Evolutionary conservation across 2,797 vertebrate genomes (phyloP).

Genomic region (Falco concolor): DNA sequence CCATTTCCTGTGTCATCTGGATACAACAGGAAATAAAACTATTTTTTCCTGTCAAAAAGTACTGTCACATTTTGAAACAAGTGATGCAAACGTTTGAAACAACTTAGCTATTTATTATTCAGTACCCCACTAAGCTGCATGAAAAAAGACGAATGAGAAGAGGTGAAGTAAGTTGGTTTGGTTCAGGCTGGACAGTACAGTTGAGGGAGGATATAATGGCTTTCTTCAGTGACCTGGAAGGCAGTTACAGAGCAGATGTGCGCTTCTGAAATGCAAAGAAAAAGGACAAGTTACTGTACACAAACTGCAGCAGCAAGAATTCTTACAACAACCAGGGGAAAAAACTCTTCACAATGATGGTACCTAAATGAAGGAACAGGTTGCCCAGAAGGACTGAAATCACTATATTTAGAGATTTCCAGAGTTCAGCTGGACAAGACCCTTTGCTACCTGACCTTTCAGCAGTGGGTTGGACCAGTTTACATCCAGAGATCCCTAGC

Average conservation of each 20-base stretch:
- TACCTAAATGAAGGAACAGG: neutral
- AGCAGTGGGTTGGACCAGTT: neutral
- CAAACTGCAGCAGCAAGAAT: neutral
- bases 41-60: neutral
- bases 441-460: neutral
- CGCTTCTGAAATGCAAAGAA: neutral
- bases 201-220: neutral
- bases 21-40: neutral
- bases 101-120: neutral
- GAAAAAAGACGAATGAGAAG: neutral
- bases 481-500: neutral
- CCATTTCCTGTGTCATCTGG: neutral
- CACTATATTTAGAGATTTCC: neutral
- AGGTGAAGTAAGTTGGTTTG: neutral
- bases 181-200: neutral
- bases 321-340: neutral
- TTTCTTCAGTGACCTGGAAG: neutral
- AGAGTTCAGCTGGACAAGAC: neutral
- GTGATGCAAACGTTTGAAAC: neutral
- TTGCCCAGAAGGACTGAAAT: neutral
- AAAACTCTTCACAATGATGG: neutral
- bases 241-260: neutral
- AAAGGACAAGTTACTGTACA: neutral
- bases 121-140: neutral
- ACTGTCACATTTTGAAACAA: neutral